Evolutionary conservation across 2,113 vertebrate genomes (phyloP).

Genomic region (Hydrolagus affinis): DNA sequence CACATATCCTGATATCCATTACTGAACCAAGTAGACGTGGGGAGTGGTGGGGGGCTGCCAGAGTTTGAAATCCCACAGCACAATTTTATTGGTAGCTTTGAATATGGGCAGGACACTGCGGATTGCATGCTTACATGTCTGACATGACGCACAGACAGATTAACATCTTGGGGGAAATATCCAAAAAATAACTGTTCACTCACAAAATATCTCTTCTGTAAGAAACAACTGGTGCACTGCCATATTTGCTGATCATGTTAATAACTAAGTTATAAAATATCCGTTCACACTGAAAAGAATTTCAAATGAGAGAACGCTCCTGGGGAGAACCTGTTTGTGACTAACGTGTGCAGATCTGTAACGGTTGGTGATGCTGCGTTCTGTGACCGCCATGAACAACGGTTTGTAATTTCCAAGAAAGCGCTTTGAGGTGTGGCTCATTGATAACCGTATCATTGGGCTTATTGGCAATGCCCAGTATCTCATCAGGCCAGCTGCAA

Average conservation of each 20-base stretch:
- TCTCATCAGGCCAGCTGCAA: not conserved
- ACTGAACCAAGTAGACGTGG: not conserved
- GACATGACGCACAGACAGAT: not conserved
- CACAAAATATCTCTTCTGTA: no score
- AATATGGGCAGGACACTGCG: not conserved
- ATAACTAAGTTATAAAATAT: not conserved
- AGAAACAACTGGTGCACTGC: no score
- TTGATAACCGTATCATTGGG: conserved; percentile 5
- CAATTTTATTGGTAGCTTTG: not conserved
- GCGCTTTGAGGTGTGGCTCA: conserved; percentile 1
- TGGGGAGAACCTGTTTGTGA: not conserved
- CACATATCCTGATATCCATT: no score
- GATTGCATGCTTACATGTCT: not conserved
- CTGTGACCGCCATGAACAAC: not conserved
- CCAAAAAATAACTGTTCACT: not conserved
- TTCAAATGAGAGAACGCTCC: not conserved
- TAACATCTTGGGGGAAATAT: not conserved
- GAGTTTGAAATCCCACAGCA: not conserved
- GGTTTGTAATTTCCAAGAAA: conserved; percentile 5
- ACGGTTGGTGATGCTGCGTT: not conserved
- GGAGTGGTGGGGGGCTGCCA: not conserved
- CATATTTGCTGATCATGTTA: not conserved
- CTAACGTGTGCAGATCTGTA: not conserved
- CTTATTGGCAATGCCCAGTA: not conserved
- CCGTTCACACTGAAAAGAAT: not conserved